Percentiles rank a stretch among this genome's conserved stretches.
These are phyloP conservation scores for Trichonephila clavipes DNA, from an alignment of 1,140 invertebrate genomes.

Conservation along the genomic window DNA sequence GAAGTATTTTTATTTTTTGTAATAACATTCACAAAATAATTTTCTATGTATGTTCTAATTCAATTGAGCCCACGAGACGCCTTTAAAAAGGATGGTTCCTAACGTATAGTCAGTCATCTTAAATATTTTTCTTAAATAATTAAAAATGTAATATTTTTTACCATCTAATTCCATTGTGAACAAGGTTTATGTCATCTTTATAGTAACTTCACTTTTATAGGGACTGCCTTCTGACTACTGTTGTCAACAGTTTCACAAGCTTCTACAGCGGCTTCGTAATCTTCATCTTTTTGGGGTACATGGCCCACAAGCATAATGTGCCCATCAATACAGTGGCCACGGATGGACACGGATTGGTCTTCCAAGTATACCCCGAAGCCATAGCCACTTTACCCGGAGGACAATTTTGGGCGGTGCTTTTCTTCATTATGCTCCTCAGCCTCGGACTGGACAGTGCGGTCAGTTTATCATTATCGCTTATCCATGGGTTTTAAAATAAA, in stretches of 20 bases:
- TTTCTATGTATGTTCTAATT: too few relatives aligned
- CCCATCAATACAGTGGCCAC: slow-evolving; percentile 92
- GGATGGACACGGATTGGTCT: slow-evolving; percentile 91
- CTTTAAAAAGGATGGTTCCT: too few relatives aligned
- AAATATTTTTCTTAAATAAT: too few relatives aligned
- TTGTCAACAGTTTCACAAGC: slow-evolving; percentile 92
- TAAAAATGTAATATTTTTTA: too few relatives aligned
- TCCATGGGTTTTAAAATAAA: background rate
- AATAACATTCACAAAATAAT: too few relatives aligned
- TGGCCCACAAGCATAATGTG: slow-evolving; percentile 90
- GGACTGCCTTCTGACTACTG: slow-evolving; percentile 82
- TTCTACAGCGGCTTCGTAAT: slow-evolving; percentile 96
- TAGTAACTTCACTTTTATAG: slow-evolving; percentile 74
- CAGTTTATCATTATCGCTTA: background rate
- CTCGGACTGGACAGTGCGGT: slow-evolving; percentile 95
- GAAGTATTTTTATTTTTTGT: too few relatives aligned
- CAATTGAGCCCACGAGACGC: too few relatives aligned
- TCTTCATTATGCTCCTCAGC: slow-evolving; percentile 96
- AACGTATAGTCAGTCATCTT: too few relatives aligned
- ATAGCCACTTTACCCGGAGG: slow-evolving; percentile 92
- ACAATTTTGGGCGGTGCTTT: slow-evolving; percentile 93
- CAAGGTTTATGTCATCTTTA: too few relatives aligned
- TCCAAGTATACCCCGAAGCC: slow-evolving; percentile 95
- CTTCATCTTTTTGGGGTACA: slow-evolving; percentile 96
- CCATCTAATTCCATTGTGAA: too few relatives aligned